These are phyloP conservation scores for Rapana venosa DNA, from an alignment of 2,888 invertebrate species.

Conservation along the genomic window DNA sequence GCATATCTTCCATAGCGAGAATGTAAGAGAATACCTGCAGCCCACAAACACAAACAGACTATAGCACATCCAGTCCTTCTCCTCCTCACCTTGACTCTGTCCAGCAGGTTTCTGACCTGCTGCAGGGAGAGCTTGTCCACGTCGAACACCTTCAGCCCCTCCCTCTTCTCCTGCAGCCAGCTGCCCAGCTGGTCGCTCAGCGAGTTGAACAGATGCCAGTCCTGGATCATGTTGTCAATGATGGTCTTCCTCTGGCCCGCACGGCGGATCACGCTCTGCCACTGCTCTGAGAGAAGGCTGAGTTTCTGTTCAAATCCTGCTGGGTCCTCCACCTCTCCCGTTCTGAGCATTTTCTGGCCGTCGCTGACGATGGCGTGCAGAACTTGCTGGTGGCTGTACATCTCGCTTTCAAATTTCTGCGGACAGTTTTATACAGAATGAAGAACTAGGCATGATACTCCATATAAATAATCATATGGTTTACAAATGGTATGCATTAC, in stretches of 20 bases:
- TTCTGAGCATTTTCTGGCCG: conserved; percentile 72
- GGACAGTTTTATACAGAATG: not conserved
- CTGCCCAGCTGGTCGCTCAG: conserved; percentile 64
- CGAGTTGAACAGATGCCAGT: conserved; percentile 72
- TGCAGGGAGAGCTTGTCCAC: conserved; percentile 68
- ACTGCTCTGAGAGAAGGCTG: conserved; percentile 73
- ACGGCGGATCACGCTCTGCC: conserved; percentile 73
- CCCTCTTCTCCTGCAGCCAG: conserved; percentile 71
- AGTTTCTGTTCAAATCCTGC: conserved; percentile 75
- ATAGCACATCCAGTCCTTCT: not conserved
- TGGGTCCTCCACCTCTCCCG: conserved; percentile 68
- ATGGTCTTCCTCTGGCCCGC: conserved; percentile 73
- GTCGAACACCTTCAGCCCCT: conserved; percentile 64
- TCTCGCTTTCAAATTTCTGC: conserved; percentile 74
- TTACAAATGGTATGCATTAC: no score
- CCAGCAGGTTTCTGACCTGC: conserved; percentile 66
- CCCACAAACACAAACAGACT: no score
- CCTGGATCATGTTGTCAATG: conserved; percentile 68
- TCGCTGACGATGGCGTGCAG: conserved; percentile 75
- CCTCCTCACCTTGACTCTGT: conserved; percentile 65
- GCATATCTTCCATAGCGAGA: no score
- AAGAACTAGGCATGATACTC: no score
- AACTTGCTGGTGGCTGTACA: conserved; percentile 74
- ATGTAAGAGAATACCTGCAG: no score
- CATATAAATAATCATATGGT: no score